Evolutionary conservation across 2,888 invertebrate species (phyloP).

Genomic region (Drosophila infuscata): DNA sequence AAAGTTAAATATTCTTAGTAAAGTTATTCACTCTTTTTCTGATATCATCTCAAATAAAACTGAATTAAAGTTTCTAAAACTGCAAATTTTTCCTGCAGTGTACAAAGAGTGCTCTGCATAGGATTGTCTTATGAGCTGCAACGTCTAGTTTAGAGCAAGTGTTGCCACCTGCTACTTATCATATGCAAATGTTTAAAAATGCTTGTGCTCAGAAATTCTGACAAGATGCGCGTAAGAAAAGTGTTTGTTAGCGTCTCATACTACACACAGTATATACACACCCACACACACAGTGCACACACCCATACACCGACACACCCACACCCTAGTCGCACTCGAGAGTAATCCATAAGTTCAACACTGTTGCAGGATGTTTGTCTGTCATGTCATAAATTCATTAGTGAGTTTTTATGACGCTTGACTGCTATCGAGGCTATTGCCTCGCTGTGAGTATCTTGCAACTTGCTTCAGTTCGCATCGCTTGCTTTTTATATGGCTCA

Average conservation of each 20-base stretch:
- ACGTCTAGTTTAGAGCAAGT: constrained; percentile 3
- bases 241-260: constrained; percentile 29
- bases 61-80: too few species aligned
- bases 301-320: background rate
- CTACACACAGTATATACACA: background rate
- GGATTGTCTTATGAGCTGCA: background rate
- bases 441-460: constrained; percentile 12
- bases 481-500: constrained; percentile 30
- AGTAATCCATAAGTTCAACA: constrained; percentile 23
- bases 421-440: constrained; percentile 18
- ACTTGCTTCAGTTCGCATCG: background rate
- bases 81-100: background rate
- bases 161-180: constrained; percentile 55
- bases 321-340: background rate
- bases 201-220: constrained; percentile 60
- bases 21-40: background rate
- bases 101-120: background rate
- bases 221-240: constrained; percentile 43
- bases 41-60: background rate
- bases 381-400: constrained; percentile 60
- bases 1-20: background rate
- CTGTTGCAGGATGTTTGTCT: constrained; percentile 33
- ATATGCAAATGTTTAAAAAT: constrained; percentile 69
- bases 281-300: background rate
- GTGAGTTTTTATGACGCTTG: constrained; percentile 42